Evolutionary conservation across 2,888 invertebrate species (phyloP), one percentile per base, ranked within the genome.

Genomic region (Linyphia triangularis): DNA sequence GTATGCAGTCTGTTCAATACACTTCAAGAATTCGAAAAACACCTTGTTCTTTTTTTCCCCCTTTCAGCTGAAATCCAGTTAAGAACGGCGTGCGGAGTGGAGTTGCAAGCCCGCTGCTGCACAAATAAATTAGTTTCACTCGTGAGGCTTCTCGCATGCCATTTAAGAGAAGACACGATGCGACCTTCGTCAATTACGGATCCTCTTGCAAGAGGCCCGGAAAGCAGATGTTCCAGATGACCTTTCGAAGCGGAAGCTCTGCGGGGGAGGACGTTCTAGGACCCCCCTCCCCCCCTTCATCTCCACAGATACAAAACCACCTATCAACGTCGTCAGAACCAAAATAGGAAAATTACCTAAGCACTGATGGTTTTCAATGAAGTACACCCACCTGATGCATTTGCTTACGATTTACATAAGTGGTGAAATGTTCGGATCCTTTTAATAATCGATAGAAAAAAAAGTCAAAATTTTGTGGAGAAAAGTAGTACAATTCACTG

Each of bases 181-280:
- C 70, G 82, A 72, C 82, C 82, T 82, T 82, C 82, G 63, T 82
- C 70, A 70, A 82, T 72, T 70, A 82, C 37, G 37, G 28, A 22
- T 72, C 72, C 40, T 72, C 67, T 22, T 37, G 51, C 9, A 22
- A 65, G 22, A 19, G 65, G 78, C 24, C 63, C n/a, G 22, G 22
- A 9, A n/a, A 59, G 59, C 70, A 82, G 82, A 82, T 82, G 82
- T 63, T 61, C n/a, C 51, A 10, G 43, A n/a, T 82, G 82, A 63
- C 72, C 82, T 82, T 72, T 40, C 9, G 22, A 37, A 72, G 82
- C 72, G 82, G 82, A 72, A 72, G 63, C 72, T 61, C 82, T 33
- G 82, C 61, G 82, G 82, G 82, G 82, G 72, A 72, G 82, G 82
- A 43, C 28, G 70, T 16, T 16, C 10, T n/a, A 2, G 3, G 30